phyloP scores from a whole-genome alignment of 2,113 vertebrate genomes.

The Centropus unirufus region DNA sequence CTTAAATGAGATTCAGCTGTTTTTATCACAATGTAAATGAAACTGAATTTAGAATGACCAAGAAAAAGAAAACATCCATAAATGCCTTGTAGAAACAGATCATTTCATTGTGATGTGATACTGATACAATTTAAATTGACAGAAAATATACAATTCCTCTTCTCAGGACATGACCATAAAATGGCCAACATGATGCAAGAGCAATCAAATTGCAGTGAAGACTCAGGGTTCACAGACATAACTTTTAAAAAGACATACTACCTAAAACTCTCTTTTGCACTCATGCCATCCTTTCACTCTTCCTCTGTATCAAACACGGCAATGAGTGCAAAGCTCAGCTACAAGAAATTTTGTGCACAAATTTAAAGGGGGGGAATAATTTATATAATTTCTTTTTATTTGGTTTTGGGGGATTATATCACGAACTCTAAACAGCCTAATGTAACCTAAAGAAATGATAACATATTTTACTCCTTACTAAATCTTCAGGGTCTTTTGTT shows the following conservation, averaged over 20 bases:
- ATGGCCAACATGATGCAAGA: background rate
- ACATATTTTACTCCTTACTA: background rate
- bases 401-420: background rate
- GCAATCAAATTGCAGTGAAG: background rate
- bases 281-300: background rate
- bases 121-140: background rate
- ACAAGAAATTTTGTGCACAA: background rate
- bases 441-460: background rate
- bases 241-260: background rate
- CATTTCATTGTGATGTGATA: background rate
- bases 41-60: background rate
- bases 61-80: background rate
- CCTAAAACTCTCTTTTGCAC: background rate
- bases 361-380: background rate
- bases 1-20: background rate
- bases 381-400: background rate
- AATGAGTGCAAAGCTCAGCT: background rate
- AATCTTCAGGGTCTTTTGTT: background rate
- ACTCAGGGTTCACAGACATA: background rate
- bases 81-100: background rate
- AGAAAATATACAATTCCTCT: background rate
- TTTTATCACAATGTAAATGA: background rate
- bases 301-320: background rate
- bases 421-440: background rate
- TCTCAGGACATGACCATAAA: background rate